Evolutionary conservation across 92 coral and sea anemone species (phyloP).

Genomic region (Ricordea florida): DNA sequence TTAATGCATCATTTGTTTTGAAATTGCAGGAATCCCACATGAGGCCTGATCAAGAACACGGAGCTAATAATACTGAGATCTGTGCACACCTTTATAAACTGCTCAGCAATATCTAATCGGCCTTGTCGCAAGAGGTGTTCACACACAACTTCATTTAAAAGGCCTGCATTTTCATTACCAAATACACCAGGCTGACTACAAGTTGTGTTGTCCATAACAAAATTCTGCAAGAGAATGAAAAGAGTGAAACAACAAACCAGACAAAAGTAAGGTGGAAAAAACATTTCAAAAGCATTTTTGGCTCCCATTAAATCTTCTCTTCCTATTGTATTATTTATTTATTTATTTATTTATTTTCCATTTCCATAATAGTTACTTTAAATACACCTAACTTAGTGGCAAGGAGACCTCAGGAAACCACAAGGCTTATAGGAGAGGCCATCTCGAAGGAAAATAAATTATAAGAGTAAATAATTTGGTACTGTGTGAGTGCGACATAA

Average conservation of each 20-base stretch:
- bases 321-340: background rate
- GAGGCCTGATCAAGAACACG: background rate
- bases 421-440: too few relatives aligned
- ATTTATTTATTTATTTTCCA: too few relatives aligned
- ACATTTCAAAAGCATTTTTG: too few relatives aligned
- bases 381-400: too few relatives aligned
- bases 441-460: too few relatives aligned
- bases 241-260: background rate
- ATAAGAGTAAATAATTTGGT: too few relatives aligned
- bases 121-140: conserved; percentile 97
- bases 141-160: conserved; percentile 92
- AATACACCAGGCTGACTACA: conserved; percentile 92
- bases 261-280: too few relatives aligned
- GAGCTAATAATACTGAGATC: background rate
- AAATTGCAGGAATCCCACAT: background rate
- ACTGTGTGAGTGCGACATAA: too few relatives aligned
- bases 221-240: conserved; percentile 57
- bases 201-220: conserved; percentile 89
- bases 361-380: too few relatives aligned
- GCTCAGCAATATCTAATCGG: conserved; percentile 92
- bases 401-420: too few relatives aligned
- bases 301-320: background rate
- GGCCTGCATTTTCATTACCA: conserved; percentile 80
- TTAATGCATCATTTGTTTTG: too few relatives aligned
- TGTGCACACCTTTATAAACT: conserved; percentile 70